These are phyloP conservation scores for Thaleichthys pacificus DNA, from an alignment of 2,797 vertebrate genomes.

Conservation along the genomic window DNA sequence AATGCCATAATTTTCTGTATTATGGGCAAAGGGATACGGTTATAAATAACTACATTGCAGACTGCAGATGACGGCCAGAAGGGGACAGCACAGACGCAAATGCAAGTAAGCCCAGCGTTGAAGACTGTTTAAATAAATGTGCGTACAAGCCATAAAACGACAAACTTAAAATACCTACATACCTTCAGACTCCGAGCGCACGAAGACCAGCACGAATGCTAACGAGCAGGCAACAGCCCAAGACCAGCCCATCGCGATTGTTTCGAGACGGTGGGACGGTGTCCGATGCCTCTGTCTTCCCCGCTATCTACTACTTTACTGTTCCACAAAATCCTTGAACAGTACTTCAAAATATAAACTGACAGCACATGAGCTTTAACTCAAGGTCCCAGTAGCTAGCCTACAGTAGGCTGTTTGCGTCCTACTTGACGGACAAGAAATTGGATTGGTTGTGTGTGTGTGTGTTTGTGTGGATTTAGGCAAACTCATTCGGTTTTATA, in stretches of 20 bases:
- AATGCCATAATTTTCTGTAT: too few relatives aligned
- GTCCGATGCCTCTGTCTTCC: not conserved
- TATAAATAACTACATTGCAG: too few relatives aligned
- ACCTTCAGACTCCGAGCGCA: slow-evolving; percentile 47
- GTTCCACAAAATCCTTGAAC: slow-evolving; percentile 12
- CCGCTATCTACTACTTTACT: not conserved
- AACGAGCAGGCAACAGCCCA: slow-evolving; percentile 29
- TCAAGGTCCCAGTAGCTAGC: slow-evolving; percentile 29
- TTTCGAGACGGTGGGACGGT: not conserved
- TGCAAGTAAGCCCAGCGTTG: not conserved
- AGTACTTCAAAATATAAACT: slow-evolving; percentile 2
- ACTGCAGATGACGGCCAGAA: slow-evolving; percentile 17
- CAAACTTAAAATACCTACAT: slow-evolving; percentile 36
- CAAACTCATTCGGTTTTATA: slow-evolving; percentile 17
- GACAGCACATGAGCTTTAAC: slow-evolving; percentile 9
- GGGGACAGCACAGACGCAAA: slow-evolving; percentile 18
- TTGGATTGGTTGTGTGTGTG: not conserved
- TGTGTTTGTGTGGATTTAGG: too few relatives aligned
- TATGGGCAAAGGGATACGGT: too few relatives aligned
- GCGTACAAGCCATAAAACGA: slow-evolving; percentile 15
- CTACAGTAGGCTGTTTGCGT: slow-evolving; percentile 15
- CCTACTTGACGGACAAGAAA: not conserved
- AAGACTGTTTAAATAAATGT: not conserved
- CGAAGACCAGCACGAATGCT: slow-evolving; percentile 29
- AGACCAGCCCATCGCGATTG: slow-evolving; percentile 40